Base-by-base conservation (phyloP, 1,140 invertebrate genomes). In the Mycetomoellerius zeteki region DNA sequence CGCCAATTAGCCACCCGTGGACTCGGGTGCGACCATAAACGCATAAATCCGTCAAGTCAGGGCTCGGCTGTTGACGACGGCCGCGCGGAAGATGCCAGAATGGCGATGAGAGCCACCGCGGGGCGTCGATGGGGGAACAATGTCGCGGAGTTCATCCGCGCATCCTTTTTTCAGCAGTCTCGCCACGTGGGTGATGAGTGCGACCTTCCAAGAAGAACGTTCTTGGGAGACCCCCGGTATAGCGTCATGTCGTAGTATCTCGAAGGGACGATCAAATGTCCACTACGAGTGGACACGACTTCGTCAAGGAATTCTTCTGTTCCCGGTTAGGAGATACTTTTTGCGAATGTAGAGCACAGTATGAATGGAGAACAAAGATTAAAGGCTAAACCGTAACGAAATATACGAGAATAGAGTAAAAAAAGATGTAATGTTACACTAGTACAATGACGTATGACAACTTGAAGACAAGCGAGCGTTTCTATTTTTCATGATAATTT, bases 1-100 rank as follows among this genome's bases (percentile, higher is more conserved):
- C 80, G 69, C 87, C 91, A 91, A 92, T 92, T 92, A 91, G 76
- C 89, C 90, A 88, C 90, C 90, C 58, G 72, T 14, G 33, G 87
- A n/a, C 16, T 54, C 7, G 75, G 87, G 86, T 81, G 77, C 78
- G 85, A 85, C 82, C 75, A 81, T 92, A 88, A 90, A 90, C 80
- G 84, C 85, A 90, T 92, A 92, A 92, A 92, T 91, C 91, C 82
- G 86, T 91, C 91, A 56, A 21, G 8, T 37, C 37, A n/a, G 47
- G 24, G 6, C 37, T 21, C 5, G 64, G 21, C 58, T 47, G 69
- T 27, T n/a, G 43, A 69, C 60, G 67, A 84, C 47, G 65, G 56
- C 60, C 86, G 77, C 37, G 73, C 27, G 60, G 33, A 80, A 75
- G 73, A 64, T 81, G 85, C 80, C 72, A 72, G 37, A 73, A 71